Evolutionary conservation across 2,888 invertebrate genomes (phyloP).

Genomic region (Amphiduros pacificus): DNA sequence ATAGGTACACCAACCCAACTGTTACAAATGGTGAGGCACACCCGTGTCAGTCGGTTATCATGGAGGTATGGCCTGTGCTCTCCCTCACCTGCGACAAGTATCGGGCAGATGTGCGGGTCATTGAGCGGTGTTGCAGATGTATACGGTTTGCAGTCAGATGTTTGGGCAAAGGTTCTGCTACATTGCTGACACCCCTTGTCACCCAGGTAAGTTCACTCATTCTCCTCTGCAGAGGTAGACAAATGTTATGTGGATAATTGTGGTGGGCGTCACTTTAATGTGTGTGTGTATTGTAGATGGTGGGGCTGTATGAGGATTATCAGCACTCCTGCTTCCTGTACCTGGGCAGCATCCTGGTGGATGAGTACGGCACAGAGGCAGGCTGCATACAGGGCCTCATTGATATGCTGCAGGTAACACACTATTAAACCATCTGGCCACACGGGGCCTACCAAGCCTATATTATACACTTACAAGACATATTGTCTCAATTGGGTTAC

Average conservation of each 20-base stretch:
- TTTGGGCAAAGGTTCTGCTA: slow-evolving; percentile 75
- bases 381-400: slow-evolving; percentile 79
- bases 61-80: slow-evolving; percentile 82
- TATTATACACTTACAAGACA: no score
- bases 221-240: no score
- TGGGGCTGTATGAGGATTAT: slow-evolving; percentile 72
- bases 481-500: no score
- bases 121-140: slow-evolving; percentile 90
- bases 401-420: slow-evolving; percentile 82
- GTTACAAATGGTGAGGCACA: slow-evolving; percentile 66
- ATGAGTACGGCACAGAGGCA: slow-evolving; percentile 77
- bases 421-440: no score
- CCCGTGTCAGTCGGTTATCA: slow-evolving; percentile 67
- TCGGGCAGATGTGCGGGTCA: slow-evolving; percentile 79
- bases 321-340: slow-evolving; percentile 87
- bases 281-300: slow-evolving; percentile 65
- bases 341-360: slow-evolving; percentile 83
- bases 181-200: slow-evolving; percentile 79
- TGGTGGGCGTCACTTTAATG: no score
- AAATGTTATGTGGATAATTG: no score
- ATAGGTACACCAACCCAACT: background rate
- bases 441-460: no score
- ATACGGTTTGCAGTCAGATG: slow-evolving; percentile 87
- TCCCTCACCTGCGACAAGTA: slow-evolving; percentile 78
- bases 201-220: slow-evolving; percentile 75